Base-by-base conservation (phyloP, 2,113 vertebrate species). In the Cyanistes caeruleus region DNA sequence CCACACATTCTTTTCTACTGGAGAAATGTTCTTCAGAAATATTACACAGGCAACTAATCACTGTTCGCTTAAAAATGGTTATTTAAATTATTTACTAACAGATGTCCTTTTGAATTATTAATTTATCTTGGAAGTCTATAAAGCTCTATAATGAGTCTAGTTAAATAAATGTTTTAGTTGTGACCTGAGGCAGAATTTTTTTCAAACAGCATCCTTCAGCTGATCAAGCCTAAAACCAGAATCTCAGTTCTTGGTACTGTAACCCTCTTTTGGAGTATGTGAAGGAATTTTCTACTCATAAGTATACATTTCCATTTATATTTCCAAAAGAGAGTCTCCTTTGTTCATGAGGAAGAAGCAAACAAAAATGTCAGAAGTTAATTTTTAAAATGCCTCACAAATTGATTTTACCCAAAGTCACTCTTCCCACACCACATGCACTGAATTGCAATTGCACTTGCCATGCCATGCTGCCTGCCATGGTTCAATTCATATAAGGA, bases 1-100 rank as follows among this genome's bases (percentile, higher is more conserved):
- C 4, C 16, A 73, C 30, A 31, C 9, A 49, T 48, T 53, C 9
- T 58, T 62, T 69, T 55, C 44, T 48, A 39, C 4, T 75, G 79
- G 4, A 88, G 49, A 79, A 72, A 5, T 27, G 17, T 15, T 91
- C 31, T 81, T 78, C 56, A 84, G 62, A 92, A 87, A 55, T 74
- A 85, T n/a, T 44, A 43, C 28, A 33, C 1, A 59, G 7, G 20
- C 39, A 77, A 89, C 28, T 65, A 85, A 70, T 48, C 16, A 67
- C 12, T 59, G 15, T 44, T 55, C 80, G 27, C 24, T 73, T 67
- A 48, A 77, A 94, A 90, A 28, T 13, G 7, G 55, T 48, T 85
- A 77, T 82, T 94, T 74, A 51, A 67, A 88, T 74, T 70, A 78
- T 74, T 78, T 92, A 87, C 56, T 75, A 93, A 82, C 67, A 86